phyloP scores from a whole-genome alignment of 2,113 vertebrate genomes.

The Phalacrocorax brasilianus region DNA sequence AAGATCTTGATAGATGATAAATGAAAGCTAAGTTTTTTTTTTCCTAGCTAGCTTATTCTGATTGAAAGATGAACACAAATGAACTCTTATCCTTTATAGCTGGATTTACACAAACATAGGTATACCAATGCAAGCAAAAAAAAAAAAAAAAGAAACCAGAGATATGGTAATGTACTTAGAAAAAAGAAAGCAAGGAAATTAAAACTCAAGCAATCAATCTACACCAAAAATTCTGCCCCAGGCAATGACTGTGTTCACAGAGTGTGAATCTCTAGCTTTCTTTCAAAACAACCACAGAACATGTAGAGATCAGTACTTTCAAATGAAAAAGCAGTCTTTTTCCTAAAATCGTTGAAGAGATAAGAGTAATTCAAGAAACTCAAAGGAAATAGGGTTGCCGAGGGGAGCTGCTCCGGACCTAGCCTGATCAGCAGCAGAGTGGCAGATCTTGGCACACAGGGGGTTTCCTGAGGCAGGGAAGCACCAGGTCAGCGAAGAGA shows the following conservation, averaged over 20 bases:
- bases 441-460: no score
- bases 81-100: background rate
- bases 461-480: no score
- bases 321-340: background rate
- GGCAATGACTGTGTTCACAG: background rate
- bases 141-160: background rate
- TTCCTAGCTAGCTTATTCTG: background rate
- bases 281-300: background rate
- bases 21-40: background rate
- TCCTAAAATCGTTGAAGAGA: background rate
- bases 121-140: background rate
- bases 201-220: background rate
- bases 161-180: background rate
- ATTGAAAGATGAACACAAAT: background rate
- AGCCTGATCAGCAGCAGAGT: no score
- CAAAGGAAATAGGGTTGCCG: background rate
- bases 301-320: background rate
- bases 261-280: background rate
- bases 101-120: background rate
- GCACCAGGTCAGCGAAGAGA: no score
- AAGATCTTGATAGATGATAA: background rate
- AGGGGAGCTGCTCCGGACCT: no score
- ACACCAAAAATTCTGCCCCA: background rate
- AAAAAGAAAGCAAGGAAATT: background rate
- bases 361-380: background rate